phyloP scores from a whole-genome alignment of 2,113 vertebrate species.

The Bufo bufo region DNA sequence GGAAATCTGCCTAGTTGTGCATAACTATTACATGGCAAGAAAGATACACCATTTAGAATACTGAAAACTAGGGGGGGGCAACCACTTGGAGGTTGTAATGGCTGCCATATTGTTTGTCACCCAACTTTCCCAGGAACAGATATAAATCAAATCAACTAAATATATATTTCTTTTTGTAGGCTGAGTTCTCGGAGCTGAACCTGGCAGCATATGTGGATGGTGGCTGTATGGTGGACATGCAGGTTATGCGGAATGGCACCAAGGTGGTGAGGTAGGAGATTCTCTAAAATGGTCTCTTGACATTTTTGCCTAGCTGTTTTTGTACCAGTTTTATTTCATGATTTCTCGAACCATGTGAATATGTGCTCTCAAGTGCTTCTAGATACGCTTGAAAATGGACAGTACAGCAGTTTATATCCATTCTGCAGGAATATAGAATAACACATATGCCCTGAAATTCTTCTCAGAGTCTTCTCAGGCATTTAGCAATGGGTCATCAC shows the following conservation, averaged over 20 bases:
- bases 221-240: constrained; percentile 94
- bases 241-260: constrained; percentile 85
- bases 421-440: too few species aligned
- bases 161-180: constrained; percentile 72
- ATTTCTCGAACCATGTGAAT: not conserved
- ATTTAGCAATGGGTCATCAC: too few species aligned
- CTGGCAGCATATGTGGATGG: constrained; percentile 85
- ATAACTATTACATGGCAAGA: too few species aligned
- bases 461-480: too few species aligned
- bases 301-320: not conserved
- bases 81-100: too few species aligned
- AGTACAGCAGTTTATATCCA: too few species aligned
- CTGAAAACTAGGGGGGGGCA: too few species aligned
- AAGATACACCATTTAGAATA: too few species aligned
- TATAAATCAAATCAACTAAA: constrained; percentile 30
- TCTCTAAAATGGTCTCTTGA: not conserved
- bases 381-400: too few species aligned
- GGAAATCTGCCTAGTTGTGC: too few species aligned
- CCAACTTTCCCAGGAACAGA: not conserved
- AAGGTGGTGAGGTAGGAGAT: constrained; percentile 85
- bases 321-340: not conserved
- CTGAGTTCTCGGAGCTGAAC: constrained; percentile 94
- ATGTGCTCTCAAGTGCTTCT: not conserved
- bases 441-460: too few species aligned
- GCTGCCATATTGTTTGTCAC: not conserved